Evolutionary conservation across 1,140 invertebrate species (phyloP), one percentile per base, ranked within the genome.

Genomic region (Drosophila simulans): DNA sequence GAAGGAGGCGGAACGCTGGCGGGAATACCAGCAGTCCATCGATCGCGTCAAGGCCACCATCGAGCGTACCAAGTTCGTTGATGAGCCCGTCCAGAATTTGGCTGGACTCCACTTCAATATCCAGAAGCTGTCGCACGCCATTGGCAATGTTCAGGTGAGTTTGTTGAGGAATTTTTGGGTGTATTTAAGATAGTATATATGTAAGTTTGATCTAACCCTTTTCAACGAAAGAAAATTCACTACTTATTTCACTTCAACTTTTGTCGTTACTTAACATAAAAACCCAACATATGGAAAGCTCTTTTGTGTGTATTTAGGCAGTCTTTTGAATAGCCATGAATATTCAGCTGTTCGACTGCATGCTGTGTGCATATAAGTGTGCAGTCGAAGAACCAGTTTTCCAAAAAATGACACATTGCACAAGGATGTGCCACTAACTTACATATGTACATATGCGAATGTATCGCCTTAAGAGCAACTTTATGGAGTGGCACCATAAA

Each of bases 21-120:
- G 95, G 71, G 95, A 97, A 84, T 98, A 97, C 91, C 76, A 90
- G 52, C 95, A 96, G 78, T 94, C 95, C 5, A 93, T 97, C 34
- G 96, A 97, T 59, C 96, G 96, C 77, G 95, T 97, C 4, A 95
- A 95, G 80, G 93, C 94, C 15, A 95, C 96, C 20, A 94, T 98
- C 43, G 94, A 94, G 10, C 95, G 96, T 77, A 95, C 95, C 8
- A 94, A 94, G 75, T 95, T 97, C 70, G 93, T 93, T 10, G 96
- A 97, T 77, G 96, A 97, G 65, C 94, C 95, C 0, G 95, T 96
- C 5, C 95, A 95, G 3, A 96, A 95, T 40, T 92, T 97, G 35
- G 96, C 96, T 48, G 96, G 95, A 3, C 92, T 98, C 1, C 95
- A 96, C 71, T 95, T 95, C 66, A 96, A 97, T 77, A 94, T 97